These are phyloP conservation scores for Stegostoma tigrinum DNA, from an alignment of 2,113 vertebrate species.

Conservation along the genomic window DNA sequence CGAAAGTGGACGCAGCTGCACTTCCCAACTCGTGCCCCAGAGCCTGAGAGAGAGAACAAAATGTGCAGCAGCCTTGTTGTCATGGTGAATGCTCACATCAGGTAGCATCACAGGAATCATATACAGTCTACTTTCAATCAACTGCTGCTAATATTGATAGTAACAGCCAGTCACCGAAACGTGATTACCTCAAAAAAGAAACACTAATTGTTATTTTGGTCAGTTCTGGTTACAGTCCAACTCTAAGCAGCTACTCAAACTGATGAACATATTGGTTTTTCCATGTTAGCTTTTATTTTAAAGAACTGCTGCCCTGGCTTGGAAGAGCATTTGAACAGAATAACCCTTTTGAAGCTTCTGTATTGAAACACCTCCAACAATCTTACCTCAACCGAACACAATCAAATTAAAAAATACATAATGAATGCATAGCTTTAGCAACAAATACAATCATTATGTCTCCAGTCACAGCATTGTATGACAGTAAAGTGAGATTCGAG, in stretches of 20 bases:
- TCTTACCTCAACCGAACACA: not conserved
- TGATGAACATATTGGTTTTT: not conserved
- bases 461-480: not conserved
- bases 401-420: not conserved
- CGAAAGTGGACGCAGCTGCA: constrained; percentile 1
- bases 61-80: not conserved
- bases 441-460: not conserved
- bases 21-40: not conserved
- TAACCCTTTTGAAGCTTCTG: not conserved
- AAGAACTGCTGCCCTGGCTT: not conserved
- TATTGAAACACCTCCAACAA: not conserved
- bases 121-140: not conserved
- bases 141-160: not conserved
- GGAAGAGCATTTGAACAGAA: not conserved
- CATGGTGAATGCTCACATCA: not conserved
- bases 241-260: not conserved
- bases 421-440: not conserved
- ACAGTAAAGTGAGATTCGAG: not conserved
- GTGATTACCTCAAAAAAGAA: not conserved
- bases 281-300: not conserved
- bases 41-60: not conserved
- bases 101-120: not conserved
- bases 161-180: not conserved
- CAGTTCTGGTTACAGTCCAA: not conserved
- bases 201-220: not conserved